phyloP scores from a whole-genome alignment of 1,140 invertebrate genomes.

The Magallana gigas region DNA sequence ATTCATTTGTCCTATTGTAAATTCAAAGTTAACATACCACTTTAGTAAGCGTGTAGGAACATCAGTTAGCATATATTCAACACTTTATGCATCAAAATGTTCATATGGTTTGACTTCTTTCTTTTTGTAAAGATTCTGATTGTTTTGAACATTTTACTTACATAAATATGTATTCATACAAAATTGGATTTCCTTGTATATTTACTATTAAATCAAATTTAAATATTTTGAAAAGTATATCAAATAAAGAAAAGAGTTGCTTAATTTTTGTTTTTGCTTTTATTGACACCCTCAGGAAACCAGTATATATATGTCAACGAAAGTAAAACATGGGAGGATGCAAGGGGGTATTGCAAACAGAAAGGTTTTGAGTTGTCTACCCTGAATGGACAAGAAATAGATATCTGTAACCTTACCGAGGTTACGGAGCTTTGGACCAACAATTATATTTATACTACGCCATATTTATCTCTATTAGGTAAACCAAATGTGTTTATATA shows the following conservation, averaged over 20 bases:
- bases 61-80: too few species aligned
- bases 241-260: too few species aligned
- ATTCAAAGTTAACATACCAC: too few species aligned
- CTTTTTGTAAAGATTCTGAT: too few species aligned
- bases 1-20: too few species aligned
- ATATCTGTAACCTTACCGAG: neutral
- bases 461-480: neutral
- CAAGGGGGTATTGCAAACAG: neutral
- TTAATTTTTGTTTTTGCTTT: neutral
- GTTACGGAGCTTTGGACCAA: neutral
- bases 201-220: too few species aligned
- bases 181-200: too few species aligned
- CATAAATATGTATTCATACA: too few species aligned
- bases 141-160: neutral
- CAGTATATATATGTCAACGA: neutral
- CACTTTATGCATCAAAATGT: too few species aligned
- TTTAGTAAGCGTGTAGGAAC: too few species aligned
- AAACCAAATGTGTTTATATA: neutral
- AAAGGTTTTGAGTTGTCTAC: neutral
- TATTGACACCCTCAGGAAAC: neutral
- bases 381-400: neutral
- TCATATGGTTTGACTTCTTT: too few species aligned
- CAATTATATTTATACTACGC: neutral
- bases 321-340: neutral
- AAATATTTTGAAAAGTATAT: too few species aligned